These are phyloP conservation scores for Heteropelma amictum DNA, from an alignment of 2,888 invertebrate genomes.

Conservation along the genomic window DNA sequence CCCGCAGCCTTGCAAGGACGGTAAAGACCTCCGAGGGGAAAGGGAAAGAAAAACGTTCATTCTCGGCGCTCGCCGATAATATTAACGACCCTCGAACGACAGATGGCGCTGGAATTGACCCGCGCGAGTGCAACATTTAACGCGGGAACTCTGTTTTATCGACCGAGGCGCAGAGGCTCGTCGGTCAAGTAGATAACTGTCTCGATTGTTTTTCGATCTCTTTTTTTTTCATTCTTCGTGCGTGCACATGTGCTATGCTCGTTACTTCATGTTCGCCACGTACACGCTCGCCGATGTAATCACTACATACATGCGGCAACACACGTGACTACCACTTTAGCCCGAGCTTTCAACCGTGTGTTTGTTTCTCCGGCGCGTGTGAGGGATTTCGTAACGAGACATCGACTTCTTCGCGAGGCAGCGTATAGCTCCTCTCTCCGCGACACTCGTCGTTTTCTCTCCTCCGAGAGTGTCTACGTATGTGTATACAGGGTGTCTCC, in stretches of 20 bases:
- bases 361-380: not conserved
- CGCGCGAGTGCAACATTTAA: conserved; percentile 1
- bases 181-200: not conserved
- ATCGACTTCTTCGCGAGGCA: conserved; percentile 53
- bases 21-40: conserved; percentile 35
- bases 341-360: too few relatives aligned
- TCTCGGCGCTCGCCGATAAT: conserved; percentile 56
- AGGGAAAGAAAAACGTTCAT: conserved; percentile 10
- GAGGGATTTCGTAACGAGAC: conserved; percentile 59
- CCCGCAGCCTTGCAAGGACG: conserved; percentile 77
- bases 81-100: conserved; percentile 28
- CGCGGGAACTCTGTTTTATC: conserved; percentile 61
- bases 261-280: not conserved
- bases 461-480: too few relatives aligned
- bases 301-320: too few relatives aligned
- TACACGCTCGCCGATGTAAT: conserved; percentile 1
- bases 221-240: not conserved
- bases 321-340: conserved; percentile 8
- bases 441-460: conserved; percentile 24
- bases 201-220: not conserved
- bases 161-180: too few relatives aligned
- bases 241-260: too few relatives aligned
- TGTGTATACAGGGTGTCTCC: too few relatives aligned
- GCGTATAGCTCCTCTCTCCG: not conserved
- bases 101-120: conserved; percentile 61